Percentiles rank a stretch among this genome's conserved stretches.
These are phyloP conservation scores for Tinea pellionella DNA, from an alignment of 2,888 invertebrate genomes.

Conservation along the genomic window DNA sequence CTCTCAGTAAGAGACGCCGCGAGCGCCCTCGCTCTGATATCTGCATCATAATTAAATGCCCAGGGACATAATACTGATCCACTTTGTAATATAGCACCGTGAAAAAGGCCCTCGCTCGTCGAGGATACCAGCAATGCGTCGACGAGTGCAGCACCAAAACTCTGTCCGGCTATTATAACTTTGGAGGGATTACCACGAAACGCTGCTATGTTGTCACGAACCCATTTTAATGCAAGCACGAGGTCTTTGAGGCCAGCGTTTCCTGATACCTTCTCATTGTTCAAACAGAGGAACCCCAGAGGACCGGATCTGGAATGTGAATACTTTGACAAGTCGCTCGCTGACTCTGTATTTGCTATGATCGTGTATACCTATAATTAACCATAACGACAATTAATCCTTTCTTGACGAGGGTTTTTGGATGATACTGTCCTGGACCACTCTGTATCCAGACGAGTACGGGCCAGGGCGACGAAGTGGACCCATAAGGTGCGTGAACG, in stretches of 20 bases:
- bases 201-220: constrained; percentile 52
- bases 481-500: constrained; percentile 68
- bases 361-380: constrained; percentile 52
- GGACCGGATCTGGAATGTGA: constrained; percentile 37
- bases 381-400: constrained; percentile 44
- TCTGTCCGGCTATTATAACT: constrained; percentile 46
- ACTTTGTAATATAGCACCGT: constrained; percentile 52
- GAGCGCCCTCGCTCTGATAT: constrained; percentile 31
- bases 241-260: constrained; percentile 53
- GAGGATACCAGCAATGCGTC: constrained; percentile 40
- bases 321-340: background rate
- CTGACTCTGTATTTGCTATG: too few relatives aligned
- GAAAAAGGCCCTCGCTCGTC: constrained; percentile 37
- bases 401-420: constrained; percentile 36
- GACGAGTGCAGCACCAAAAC: constrained; percentile 51
- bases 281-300: constrained; percentile 44
- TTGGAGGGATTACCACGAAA: constrained; percentile 49
- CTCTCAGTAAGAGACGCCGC: constrained; percentile 20
- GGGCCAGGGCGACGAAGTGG: constrained; percentile 31
- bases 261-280: constrained; percentile 43
- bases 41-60: constrained; percentile 51
- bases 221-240: constrained; percentile 47
- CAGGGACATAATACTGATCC: constrained; percentile 49
- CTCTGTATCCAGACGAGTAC: constrained; percentile 51
- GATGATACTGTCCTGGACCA: constrained; percentile 33